A percentile compares a stretch with the other conserved stretches of the same genome.
Evolutionary conservation across 2,113 vertebrate species (phyloP).

Genomic region (Microcebus murinus): DNA sequence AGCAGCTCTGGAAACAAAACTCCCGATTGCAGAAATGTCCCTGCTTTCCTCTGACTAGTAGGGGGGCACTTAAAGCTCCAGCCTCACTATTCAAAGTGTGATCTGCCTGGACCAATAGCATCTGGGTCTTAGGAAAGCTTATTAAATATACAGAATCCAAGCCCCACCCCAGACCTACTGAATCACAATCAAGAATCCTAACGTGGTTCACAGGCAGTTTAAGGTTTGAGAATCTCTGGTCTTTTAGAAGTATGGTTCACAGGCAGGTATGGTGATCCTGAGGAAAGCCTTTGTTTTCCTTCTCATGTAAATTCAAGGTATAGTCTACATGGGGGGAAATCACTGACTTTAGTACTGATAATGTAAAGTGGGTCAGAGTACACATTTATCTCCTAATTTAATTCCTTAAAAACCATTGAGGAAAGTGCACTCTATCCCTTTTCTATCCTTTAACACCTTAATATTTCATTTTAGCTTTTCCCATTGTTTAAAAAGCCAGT

Average conservation of each 20-base stretch:
- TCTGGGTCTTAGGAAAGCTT: neutral
- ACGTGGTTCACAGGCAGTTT: neutral
- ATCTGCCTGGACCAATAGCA: conserved; percentile 9
- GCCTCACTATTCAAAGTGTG: neutral
- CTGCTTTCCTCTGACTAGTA: neutral
- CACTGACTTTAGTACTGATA: neutral
- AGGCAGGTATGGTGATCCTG: neutral
- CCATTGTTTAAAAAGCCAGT: neutral
- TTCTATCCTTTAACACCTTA: neutral
- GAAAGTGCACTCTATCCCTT: neutral
- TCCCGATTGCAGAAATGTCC: neutral
- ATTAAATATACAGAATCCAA: neutral
- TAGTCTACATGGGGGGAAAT: neutral
- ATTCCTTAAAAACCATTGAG: neutral
- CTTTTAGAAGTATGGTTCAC: neutral
- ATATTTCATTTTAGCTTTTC: neutral
- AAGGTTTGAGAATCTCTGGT: neutral
- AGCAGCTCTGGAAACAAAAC: neutral
- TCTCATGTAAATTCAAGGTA: neutral
- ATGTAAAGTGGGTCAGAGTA: conserved; percentile 20
- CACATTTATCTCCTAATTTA: neutral
- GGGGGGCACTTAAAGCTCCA: neutral
- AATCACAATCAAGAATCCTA: conserved; percentile 13
- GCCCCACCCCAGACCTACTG: neutral
- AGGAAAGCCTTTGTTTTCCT: neutral